Conservation (phyloP, 2,888 invertebrate species). For the Quadriops clusia region DNA sequence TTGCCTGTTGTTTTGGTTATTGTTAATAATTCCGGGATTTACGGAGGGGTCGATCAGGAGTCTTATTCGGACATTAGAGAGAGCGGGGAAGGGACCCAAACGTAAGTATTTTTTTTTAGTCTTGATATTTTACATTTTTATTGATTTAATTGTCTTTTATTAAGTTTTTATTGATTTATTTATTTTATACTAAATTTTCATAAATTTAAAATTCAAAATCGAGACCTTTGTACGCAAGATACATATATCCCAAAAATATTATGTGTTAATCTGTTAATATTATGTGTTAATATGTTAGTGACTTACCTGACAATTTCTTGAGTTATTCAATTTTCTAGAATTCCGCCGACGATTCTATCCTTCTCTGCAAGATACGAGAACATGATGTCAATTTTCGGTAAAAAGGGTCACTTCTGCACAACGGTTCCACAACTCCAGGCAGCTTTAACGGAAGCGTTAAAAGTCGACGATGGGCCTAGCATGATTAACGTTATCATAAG, state of each 20-base stretch:
- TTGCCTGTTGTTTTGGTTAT: constrained; percentile 82
- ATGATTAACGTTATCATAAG: constrained; percentile 86
- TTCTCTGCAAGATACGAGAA: constrained; percentile 78
- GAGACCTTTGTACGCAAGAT: no score
- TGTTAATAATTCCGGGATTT: constrained; percentile 93
- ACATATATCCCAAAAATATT: no score
- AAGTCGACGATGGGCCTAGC: constrained; percentile 62
- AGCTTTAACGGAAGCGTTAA: constrained; percentile 56
- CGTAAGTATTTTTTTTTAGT: constrained; percentile 43
- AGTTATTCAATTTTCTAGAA: constrained; percentile 41
- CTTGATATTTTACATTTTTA: constrained; percentile 4
- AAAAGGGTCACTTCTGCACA: constrained; percentile 66
- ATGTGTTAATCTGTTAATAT: no score
- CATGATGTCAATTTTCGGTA: constrained; percentile 79
- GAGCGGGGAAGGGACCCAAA: constrained; percentile 58
- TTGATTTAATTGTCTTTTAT: constrained; percentile 10
- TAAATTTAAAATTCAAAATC: no score
- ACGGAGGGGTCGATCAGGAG: constrained; percentile 71
- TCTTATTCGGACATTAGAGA: constrained; percentile 58
- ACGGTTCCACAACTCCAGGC: constrained; percentile 63
- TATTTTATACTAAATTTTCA: no score
- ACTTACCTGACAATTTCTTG: no score
- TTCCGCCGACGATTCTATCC: constrained; percentile 72
- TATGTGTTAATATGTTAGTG: no score
- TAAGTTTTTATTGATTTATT: no score